Base-by-base conservation (phyloP, 2,113 vertebrate genomes). In the Cephalopterus ornatus region DNA sequence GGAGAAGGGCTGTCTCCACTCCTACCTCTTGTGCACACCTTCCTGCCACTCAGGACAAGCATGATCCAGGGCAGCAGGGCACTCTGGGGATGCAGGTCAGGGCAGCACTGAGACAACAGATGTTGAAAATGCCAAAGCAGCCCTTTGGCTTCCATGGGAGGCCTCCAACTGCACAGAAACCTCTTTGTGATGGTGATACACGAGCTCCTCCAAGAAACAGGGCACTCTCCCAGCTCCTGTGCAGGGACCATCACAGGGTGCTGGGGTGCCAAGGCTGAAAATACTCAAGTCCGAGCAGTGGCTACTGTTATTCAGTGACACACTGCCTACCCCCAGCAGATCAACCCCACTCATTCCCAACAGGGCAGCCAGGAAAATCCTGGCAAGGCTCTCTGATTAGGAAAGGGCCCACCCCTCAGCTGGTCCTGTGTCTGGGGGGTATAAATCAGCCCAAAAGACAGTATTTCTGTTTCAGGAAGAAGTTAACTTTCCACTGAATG, bases 401-500 rank as follows among this genome's bases (percentile, higher is more conserved):
- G 67, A 32, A 61, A 81, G 24, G 33, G 42, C 58, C 42, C 65
- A 77, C 11, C 33, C 46, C 28, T 47, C 62, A 46, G 81, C 81
- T 79, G 75, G 32, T 70, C 19, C 83, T 74, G 78, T n/a, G 41
- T 52, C 81, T 79, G 61, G 73, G 67, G 37, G 72, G 46, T 88
- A 89, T 46, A 91, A 87, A 93, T 72, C 85, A 86, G 30, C 52
- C 91, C 42, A 12, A 73, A 83, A 74, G 70, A 76, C 62, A 59
- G 58, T 0, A 0, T 70, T 93, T 76, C 85, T 79, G 66, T 76
- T 86, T 71, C 59, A 67, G 75, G 52, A 73, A 88, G 92, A 83
- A 93, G 92, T 90, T 71, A 93, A 86, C 90, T 92, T 92, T 71
- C 88, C 92, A 28, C 62, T 70, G 74, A 96, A 56, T 82, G 62